Base-by-base conservation (phyloP, 2,888 invertebrate species). In the Caenorhabditis imperialis region DNA sequence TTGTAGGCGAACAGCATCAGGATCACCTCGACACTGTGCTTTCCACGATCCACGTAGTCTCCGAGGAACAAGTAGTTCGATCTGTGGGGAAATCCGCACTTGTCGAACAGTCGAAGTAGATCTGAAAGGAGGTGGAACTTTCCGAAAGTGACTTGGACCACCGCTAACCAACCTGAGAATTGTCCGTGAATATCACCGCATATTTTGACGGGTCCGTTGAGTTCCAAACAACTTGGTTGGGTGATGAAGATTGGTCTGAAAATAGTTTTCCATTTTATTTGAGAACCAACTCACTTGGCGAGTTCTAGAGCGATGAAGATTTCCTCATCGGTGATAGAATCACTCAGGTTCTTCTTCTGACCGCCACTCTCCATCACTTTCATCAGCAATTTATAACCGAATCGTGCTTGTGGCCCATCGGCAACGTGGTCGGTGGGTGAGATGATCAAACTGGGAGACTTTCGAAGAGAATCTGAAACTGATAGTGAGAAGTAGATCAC, bases 131-230 rank as follows among this genome's bases (percentile, higher is more conserved):
- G 37, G 18, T 42, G 38, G n/a, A n/a, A n/a, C n/a, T n/a, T n/a
- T n/a, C n/a, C n/a, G n/a, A n/a, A n/a, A n/a, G n/a, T n/a, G n/a
- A 20, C 12, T 8, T 18, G 8, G 8, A 25, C 8, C 8, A 20
- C 45, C 6, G 6, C 12, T 33, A 8, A 14, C 23, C 8, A 42
- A 77, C 81, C 79, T 35, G 67, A 72, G 33, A 74, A 81, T 47
- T 83, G 83, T 20, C 83, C 83, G 63, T 83, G 83, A 10, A 71
- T 80, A 54, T 83, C 83, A 16, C 84, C 84, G 44, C 83, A 83
- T 14, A 83, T 55, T 20, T 75, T 72, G 16, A 83, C 60, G 8
- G 83, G 82, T 22, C 82, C 77, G 22, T 79, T 77, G 1, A 81
- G 61, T 60, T 83, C 83, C 8, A 83, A 30, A n/a, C 53, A 53